Conservation (phyloP, 2,797 vertebrate species). For the Melopsittacus undulatus region DNA sequence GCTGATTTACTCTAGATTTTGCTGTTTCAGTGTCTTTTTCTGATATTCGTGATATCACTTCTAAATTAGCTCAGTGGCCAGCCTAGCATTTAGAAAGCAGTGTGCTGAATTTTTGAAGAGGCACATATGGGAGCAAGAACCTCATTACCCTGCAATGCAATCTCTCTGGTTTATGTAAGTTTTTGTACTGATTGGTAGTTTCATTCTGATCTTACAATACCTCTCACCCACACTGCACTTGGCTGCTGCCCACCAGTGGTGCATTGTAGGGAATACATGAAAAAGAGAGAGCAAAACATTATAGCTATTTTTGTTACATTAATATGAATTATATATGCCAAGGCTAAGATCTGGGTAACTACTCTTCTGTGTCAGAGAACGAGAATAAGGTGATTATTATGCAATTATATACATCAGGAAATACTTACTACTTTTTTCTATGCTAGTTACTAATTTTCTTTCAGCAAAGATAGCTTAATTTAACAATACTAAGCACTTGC, state of each 20-base stretch:
- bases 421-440: constrained; percentile 9
- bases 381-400: background rate
- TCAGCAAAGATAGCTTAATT: background rate
- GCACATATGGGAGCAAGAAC: background rate
- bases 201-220: background rate
- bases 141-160: background rate
- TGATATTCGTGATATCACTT: background rate
- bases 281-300: background rate
- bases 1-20: background rate
- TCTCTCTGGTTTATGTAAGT: background rate
- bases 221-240: constrained; percentile 13
- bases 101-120: background rate
- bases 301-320: background rate
- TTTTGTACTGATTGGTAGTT: background rate
- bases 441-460: background rate
- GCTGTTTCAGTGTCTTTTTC: background rate
- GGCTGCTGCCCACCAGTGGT: constrained; percentile 70
- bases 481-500: background rate
- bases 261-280: constrained; percentile 53
- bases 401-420: background rate
- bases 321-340: background rate
- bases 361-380: background rate
- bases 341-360: background rate
- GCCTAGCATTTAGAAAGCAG: background rate
- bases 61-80: background rate